Evolutionary conservation across 2,113 vertebrate species (phyloP), one percentile per base, ranked within the genome.

Genomic region (Malurus elegans): DNA sequence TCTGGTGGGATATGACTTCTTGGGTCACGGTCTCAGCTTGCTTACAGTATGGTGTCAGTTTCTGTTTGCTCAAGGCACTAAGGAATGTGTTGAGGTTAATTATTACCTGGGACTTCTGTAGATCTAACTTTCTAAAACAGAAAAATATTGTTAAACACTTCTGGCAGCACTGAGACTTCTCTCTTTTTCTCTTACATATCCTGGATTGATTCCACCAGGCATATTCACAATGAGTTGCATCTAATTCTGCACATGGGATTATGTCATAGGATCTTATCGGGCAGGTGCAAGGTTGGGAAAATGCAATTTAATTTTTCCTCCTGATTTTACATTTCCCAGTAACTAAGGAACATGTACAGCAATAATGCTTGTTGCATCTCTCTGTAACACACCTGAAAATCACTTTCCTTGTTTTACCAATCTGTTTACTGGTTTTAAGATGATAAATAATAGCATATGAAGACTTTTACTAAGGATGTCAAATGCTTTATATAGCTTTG

Each of bases 401-500:
- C 54, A 69, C 26, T 42, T 74, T 91, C 28, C 38, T 76, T 65
- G 42, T 74, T 67, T 78, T 89, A 47, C 21, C 38, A 15, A 81
- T 84, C 61, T 89, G 18, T 84, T 95, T 92, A 72, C n/a, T 81
- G 61, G 3, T 64, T 95, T 92, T 72, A 71, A 85, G 70, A 65
- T 48, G 51, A 84, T 86, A 86, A 94, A 95, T 65, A 81, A 72
- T 56, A 87, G n/a, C 69, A 79, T 81, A 84, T 40, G 69, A 95
- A 79, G 76, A 92, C 74, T 87, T 79, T 92, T 91, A 2, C 3
- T 81, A 67, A 61, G 48, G 26, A 69, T 85, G 73, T 89, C 40
- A 91, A 83, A 84, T 34, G 61, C n/a, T 93, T 92, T 95, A 53
- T 79, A 89, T 84, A 93, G 65, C 28, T 93, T 60, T 92, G 76